A percentile compares a stretch with the other conserved stretches of the same genome.
Conservation (phyloP, 1,140 invertebrate species). For the Cheumatopsyche charites region DNA sequence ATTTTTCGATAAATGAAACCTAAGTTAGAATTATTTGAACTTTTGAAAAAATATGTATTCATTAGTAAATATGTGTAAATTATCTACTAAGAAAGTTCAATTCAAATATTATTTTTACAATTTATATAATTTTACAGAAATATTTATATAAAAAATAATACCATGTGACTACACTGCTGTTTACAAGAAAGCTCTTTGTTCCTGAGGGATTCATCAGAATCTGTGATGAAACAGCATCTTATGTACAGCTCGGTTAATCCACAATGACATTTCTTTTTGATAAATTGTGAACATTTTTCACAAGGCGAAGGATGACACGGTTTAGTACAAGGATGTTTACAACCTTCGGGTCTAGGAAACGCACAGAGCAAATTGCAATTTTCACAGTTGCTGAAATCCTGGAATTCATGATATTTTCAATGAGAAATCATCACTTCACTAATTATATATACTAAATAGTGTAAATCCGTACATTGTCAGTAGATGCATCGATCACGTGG, state of each 20-base stretch:
- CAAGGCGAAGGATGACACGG: constrained; percentile 78
- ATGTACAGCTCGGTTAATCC: constrained; percentile 75
- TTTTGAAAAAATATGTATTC: too few relatives aligned
- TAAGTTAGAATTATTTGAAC: too few relatives aligned
- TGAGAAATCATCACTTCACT: background rate
- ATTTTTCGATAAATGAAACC: too few relatives aligned
- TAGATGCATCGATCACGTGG: constrained; percentile 64
- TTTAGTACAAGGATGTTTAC: constrained; percentile 76
- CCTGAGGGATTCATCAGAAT: constrained; percentile 59
- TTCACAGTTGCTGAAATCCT: constrained; percentile 63
- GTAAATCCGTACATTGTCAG: constrained; percentile 55
- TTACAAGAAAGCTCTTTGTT: constrained; percentile 71
- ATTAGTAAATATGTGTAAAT: too few relatives aligned
- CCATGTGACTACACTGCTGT: constrained; percentile 85
- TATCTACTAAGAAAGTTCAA: too few relatives aligned
- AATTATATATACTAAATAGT: constrained; percentile 39
- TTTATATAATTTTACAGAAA: background rate
- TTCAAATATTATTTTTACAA: constrained; percentile 22
- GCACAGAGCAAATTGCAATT: constrained; percentile 74
- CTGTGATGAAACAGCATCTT: constrained; percentile 71
- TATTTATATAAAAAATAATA: constrained; percentile 51
- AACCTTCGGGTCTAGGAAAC: constrained; percentile 73
- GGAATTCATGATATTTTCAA: background rate
- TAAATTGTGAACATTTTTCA: constrained; percentile 71
- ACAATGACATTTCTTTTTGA: constrained; percentile 82